Evolutionary conservation across 1,140 invertebrate species (phyloP).

Genomic region (Globodera rostochiensis): DNA sequence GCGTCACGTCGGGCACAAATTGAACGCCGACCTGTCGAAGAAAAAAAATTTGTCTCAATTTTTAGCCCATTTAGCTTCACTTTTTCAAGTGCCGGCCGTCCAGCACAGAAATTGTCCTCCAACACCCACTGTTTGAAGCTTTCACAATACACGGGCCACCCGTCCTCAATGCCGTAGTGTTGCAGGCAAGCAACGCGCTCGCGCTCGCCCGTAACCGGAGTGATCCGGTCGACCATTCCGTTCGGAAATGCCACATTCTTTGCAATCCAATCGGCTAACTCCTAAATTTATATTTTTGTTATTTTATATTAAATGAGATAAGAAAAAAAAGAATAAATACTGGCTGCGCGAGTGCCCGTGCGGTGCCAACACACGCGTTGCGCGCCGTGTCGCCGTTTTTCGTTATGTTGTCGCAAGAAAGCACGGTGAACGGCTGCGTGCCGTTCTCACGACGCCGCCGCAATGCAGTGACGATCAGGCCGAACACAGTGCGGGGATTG

Average conservation of each 20-base stretch:
- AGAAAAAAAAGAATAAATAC: neutral
- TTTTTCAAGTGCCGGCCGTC: neutral
- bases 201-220: constrained; percentile 1
- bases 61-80: neutral
- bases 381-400: neutral
- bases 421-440: neutral
- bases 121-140: constrained; percentile 6
- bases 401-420: neutral
- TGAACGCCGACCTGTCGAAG: neutral
- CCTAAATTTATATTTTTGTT: neutral
- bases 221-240: constrained; percentile 14
- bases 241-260: neutral
- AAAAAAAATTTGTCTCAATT: no score
- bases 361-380: neutral
- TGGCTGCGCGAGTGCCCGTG: neutral
- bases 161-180: constrained; percentile 3
- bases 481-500: constrained; percentile 3
- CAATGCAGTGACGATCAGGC: neutral
- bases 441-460: neutral
- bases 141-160: constrained; percentile 9
- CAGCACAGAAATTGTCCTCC: constrained; percentile 1
- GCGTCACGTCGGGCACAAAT: constrained; percentile 11
- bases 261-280: neutral
- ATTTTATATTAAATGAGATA: neutral
- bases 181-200: neutral